Evolutionary conservation across 2,888 invertebrate genomes (phyloP), one percentile per base, ranked within the genome.

Genomic region (Drosophila mayaguana): DNA sequence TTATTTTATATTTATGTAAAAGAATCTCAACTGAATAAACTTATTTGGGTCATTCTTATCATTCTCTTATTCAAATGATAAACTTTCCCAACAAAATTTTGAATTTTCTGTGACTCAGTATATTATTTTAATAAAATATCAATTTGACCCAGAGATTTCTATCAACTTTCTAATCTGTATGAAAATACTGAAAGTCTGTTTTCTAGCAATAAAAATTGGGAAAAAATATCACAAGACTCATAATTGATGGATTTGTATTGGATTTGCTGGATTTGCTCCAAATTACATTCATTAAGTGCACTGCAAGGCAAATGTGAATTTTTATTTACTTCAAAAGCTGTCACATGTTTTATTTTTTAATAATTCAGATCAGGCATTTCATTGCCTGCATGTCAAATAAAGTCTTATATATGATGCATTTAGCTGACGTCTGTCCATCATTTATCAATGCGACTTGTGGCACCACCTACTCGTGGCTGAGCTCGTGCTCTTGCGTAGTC

Each of bases 361-460:
- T 14, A 53, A 53, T 57, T 42, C 40, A 50, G 63, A 60, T 60
- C 51, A 50, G 62, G 43, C 57, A 59, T 72, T 79, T 69, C 14
- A 50, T 50, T 76, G 74, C 77, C 71, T 72, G 64, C 65, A 74
- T 77, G 83, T 71, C 86, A 80, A 77, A 69, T 78, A 68, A 72
- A 57, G 56, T 56, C 78, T 83, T 62, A 82, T 74, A 69, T 80
- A 81, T 72, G 74, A 85, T 88, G 80, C 79, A 74, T 74, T 64
- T 43, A 55, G 78, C 71, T 64, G 32, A 14, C 56, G 34, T 11
- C 56, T 54, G 59, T 62, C 63, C 55, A 81, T 78, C 82, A 83
- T 83, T 87, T 83, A 83, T 83, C 82, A 83, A 75, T 63, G 46
- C 22, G 42, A 46, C 22, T 43, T 40, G 16, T 8, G 54, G 36